phyloP scores from a whole-genome alignment of 2,888 invertebrate species.

The Lasioglossum calceatum region DNA sequence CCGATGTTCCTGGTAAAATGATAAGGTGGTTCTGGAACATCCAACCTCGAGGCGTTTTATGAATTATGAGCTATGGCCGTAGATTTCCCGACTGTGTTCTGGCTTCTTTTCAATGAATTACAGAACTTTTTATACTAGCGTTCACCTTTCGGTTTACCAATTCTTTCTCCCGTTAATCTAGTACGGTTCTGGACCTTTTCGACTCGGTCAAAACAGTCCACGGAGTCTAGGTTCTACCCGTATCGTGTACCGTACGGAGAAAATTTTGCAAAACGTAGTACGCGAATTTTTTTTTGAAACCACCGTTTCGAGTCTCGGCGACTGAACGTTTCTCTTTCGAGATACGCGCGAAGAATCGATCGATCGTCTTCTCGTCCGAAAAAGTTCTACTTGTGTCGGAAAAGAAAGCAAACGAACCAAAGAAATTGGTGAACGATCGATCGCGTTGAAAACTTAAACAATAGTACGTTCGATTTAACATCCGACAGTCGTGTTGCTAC shows the following conservation, averaged over 20 bases:
- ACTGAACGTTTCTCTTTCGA: background rate
- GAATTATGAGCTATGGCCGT: constrained; percentile 72
- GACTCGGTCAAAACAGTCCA: background rate
- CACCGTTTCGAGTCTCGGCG: background rate
- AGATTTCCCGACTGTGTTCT: constrained; percentile 27
- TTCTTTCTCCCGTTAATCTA: background rate
- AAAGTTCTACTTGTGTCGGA: background rate
- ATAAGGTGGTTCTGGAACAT: background rate
- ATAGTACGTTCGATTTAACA: background rate
- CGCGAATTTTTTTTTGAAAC: no score
- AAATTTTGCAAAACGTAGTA: background rate
- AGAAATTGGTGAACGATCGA: background rate
- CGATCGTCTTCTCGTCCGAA: background rate
- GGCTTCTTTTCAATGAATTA: background rate
- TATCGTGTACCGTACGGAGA: background rate
- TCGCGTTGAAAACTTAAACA: background rate
- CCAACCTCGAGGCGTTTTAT: constrained; percentile 39
- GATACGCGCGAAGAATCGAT: background rate
- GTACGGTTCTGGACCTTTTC: background rate
- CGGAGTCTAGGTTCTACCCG: background rate
- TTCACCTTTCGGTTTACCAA: background rate
- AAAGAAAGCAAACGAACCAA: background rate
- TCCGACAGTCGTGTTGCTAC: background rate
- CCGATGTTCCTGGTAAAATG: background rate
- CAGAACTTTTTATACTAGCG: background rate